These are phyloP conservation scores for Epicauta chinensis DNA, from an alignment of 1,140 invertebrate species.

Conservation along the genomic window DNA sequence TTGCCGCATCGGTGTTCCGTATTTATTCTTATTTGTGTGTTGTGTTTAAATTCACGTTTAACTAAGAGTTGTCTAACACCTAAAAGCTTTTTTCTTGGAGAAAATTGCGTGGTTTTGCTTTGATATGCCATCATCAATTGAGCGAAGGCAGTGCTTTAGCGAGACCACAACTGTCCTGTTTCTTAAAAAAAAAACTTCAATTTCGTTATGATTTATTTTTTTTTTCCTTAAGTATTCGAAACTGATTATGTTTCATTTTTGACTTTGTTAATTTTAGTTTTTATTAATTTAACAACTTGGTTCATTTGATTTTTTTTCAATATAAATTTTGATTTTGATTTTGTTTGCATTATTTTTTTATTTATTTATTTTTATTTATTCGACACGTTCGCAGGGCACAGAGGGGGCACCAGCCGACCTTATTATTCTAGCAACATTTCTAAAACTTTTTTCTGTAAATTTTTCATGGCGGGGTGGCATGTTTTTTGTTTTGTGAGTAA, in stretches of 20 bases:
- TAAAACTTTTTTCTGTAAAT: no score
- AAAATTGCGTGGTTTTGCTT: constrained; percentile 37
- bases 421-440: no score
- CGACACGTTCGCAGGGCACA: no score
- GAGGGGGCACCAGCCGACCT: no score
- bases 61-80: constrained; percentile 28
- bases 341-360: constrained; percentile 21
- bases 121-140: constrained; percentile 26
- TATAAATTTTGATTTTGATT: constrained; percentile 27
- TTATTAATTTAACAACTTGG: constrained; percentile 12
- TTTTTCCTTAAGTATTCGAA: constrained; percentile 14
- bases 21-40: constrained; percentile 28
- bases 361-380: constrained; percentile 32
- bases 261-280: constrained; percentile 17
- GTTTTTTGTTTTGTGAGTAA: no score
- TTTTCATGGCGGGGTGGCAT: no score
- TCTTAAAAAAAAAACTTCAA: constrained; percentile 1
- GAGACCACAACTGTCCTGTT: constrained; percentile 33
- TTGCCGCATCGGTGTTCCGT: constrained; percentile 11
- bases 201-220: constrained; percentile 20
- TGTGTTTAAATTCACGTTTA: constrained; percentile 34
- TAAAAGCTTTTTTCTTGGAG: constrained; percentile 26
- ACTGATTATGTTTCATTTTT: constrained; percentile 1
- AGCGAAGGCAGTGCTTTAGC: constrained; percentile 33
- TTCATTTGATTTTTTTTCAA: constrained; percentile 25